Evolutionary conservation across 1,140 invertebrate species (phyloP).

Genomic region (Cheumatopsyche charites): DNA sequence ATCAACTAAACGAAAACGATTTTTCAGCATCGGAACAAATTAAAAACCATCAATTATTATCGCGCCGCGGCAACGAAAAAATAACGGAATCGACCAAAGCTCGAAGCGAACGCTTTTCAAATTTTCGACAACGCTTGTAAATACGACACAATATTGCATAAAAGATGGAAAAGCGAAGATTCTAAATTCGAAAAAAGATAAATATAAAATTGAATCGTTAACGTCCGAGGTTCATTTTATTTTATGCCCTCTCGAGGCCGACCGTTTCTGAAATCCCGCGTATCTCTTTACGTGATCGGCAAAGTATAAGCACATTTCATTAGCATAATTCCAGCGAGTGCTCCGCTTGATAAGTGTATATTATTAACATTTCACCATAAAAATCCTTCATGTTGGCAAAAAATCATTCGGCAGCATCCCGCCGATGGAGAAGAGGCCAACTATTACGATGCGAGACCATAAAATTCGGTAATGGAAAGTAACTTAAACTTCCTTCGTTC

Average conservation of each 20-base stretch:
- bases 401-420: slow-evolving; percentile 18
- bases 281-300: slow-evolving; percentile 18
- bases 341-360: slow-evolving; percentile 12
- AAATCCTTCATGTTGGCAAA: slow-evolving; percentile 18
- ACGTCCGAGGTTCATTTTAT: not conserved
- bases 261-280: slow-evolving; percentile 5
- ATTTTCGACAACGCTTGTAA: too few relatives aligned
- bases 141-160: too few relatives aligned
- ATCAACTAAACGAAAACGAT: slow-evolving; percentile 1
- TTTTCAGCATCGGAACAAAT: not conserved
- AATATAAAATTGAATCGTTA: slow-evolving; percentile 16
- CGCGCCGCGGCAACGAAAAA: too few relatives aligned
- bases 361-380: slow-evolving; percentile 29
- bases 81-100: too few relatives aligned
- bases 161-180: not conserved
- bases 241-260: not conserved
- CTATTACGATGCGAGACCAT: slow-evolving; percentile 2
- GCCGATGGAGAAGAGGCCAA: slow-evolving; percentile 2
- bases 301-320: slow-evolving; percentile 22
- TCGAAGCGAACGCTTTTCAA: too few relatives aligned
- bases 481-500: not conserved
- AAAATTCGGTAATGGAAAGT: slow-evolving; percentile 31
- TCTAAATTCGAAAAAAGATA: not conserved
- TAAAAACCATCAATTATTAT: too few relatives aligned
- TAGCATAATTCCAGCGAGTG: slow-evolving; percentile 27